These are phyloP conservation scores for Pterois miles DNA, from an alignment of 2,797 vertebrate species.

Conservation along the genomic window DNA sequence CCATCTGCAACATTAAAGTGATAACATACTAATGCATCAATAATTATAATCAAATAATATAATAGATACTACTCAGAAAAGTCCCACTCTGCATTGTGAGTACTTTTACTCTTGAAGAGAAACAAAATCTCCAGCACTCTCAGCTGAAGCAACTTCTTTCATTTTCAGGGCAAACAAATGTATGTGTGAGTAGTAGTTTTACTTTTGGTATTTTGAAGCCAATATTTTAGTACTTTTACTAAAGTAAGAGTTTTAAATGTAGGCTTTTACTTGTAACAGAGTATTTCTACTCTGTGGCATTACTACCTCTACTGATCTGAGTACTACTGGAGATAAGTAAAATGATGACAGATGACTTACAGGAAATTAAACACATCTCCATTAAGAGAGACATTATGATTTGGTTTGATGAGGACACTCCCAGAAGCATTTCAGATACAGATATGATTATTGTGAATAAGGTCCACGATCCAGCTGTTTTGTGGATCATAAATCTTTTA, in stretches of 20 bases:
- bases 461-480: neutral
- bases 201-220: neutral
- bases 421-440: neutral
- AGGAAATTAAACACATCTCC: neutral
- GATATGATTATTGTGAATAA: neutral
- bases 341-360: neutral
- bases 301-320: neutral
- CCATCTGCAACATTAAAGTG: neutral
- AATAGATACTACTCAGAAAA: neutral
- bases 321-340: neutral
- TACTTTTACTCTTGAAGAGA: neutral
- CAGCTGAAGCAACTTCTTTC: too few relatives aligned
- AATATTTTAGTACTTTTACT: neutral
- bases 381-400: neutral
- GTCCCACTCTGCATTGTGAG: too few relatives aligned
- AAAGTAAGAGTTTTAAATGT: neutral
- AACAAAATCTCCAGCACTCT: too few relatives aligned
- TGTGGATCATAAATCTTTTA: constrained; percentile 28
- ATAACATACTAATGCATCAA: neutral
- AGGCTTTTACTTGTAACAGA: neutral
- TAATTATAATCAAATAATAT: neutral
- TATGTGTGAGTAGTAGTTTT: too few relatives aligned
- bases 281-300: neutral
- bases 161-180: too few relatives aligned
- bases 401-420: neutral